phyloP scores from a whole-genome alignment of 2,113 vertebrate species.

The Lepus europaeus region DNA sequence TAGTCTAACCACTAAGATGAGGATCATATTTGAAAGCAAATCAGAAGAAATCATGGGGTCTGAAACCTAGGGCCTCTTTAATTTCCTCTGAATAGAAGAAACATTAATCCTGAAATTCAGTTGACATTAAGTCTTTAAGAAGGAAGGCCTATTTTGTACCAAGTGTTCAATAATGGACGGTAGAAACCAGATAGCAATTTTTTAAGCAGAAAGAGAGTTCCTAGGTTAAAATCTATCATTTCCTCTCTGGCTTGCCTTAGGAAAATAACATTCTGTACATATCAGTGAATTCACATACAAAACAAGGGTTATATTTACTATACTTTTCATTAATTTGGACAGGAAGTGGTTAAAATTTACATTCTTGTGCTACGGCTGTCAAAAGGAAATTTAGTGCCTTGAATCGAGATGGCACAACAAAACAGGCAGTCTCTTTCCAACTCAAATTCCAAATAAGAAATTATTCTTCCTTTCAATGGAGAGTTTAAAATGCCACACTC shows the following conservation, averaged over 20 bases:
- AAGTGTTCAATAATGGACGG: conserved; percentile 45
- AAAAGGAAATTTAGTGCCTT: background rate
- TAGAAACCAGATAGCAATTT: background rate
- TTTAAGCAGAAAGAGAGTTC: background rate
- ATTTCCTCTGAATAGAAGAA: conserved; percentile 54
- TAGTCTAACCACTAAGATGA: background rate
- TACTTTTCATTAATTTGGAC: background rate
- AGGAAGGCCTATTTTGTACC: conserved; percentile 31
- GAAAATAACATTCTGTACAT: background rate
- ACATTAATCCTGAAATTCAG: conserved; percentile 53
- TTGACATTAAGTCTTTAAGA: conserved; percentile 58
- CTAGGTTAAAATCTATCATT: background rate
- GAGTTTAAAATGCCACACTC: conserved; percentile 37
- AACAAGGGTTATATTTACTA: background rate
- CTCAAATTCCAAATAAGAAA: conserved; percentile 48
- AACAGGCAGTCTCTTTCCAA: conserved; percentile 40
- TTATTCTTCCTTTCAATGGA: background rate
- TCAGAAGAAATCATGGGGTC: conserved; percentile 21
- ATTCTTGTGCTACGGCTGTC: background rate
- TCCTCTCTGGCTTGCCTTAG: background rate
- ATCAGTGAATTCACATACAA: background rate
- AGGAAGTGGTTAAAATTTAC: conserved; percentile 2
- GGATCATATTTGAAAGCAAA: conserved; percentile 45
- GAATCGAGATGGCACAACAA: conserved; percentile 12
- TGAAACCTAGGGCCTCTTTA: background rate